A percentile compares a stretch with the other conserved stretches of the same genome.
These are phyloP conservation scores for Salticus scenicus DNA, from an alignment of 2,888 invertebrate genomes.

Conservation along the genomic window DNA sequence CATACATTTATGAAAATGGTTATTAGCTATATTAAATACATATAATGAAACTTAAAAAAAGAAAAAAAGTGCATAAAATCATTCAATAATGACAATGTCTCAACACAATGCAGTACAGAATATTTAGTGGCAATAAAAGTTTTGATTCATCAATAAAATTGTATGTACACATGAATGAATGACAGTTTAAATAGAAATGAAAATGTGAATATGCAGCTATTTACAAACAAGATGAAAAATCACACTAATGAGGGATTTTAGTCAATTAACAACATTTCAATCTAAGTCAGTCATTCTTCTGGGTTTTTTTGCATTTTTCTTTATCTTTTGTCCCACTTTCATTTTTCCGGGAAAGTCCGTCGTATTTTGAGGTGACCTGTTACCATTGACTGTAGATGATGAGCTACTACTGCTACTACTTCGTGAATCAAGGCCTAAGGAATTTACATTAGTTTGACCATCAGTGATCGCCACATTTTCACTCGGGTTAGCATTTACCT, in stretches of 20 bases:
- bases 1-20: too few relatives aligned
- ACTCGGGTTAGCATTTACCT: conserved; percentile 11
- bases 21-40: too few relatives aligned
- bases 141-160: background rate
- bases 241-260: background rate
- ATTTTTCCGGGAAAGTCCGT: conserved; percentile 49
- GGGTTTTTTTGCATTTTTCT: conserved; percentile 64
- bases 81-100: too few relatives aligned
- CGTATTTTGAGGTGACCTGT: conserved; percentile 37
- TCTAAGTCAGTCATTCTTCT: conserved; percentile 48
- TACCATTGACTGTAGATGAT: conserved; percentile 58
- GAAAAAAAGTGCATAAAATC: too few relatives aligned
- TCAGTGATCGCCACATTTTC: conserved; percentile 34
- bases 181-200: background rate
- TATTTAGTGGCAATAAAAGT: too few relatives aligned
- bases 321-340: conserved; percentile 51
- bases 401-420: conserved; percentile 46
- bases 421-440: conserved; percentile 18
- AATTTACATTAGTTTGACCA: conserved; percentile 24
- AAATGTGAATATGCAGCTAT: background rate
- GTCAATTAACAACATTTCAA: background rate
- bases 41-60: too few relatives aligned
- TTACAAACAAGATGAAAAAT: background rate
- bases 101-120: too few relatives aligned
- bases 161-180: background rate